Evolutionary conservation across 2,797 vertebrate genomes (phyloP).

Genomic region (Synaphobranchus kaupii): DNA sequence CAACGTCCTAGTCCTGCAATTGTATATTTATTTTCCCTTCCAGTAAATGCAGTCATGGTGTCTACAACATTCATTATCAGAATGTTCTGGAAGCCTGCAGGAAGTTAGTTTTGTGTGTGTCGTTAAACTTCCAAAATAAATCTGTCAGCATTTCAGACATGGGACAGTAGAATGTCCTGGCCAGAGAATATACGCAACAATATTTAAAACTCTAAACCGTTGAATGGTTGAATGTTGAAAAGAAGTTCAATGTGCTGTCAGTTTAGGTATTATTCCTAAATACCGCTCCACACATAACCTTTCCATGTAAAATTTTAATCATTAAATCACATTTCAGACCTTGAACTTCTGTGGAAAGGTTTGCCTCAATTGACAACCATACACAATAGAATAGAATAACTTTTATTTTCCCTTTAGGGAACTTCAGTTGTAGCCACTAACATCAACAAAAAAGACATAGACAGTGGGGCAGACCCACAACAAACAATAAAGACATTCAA

Average conservation of each 20-base stretch:
- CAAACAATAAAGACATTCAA: no score
- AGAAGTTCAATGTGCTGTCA: neutral
- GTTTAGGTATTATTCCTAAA: constrained; percentile 18
- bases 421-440: no score
- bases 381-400: no score
- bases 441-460: no score
- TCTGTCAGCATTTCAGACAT: constrained; percentile 9
- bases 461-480: no score
- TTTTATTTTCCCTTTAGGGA: no score
- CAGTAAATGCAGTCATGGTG: neutral
- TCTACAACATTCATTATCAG: neutral
- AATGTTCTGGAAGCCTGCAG: neutral
- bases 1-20: neutral
- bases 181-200: neutral
- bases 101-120: neutral
- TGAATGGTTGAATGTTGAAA: neutral
- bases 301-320: neutral
- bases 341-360: neutral
- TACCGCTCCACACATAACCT: neutral
- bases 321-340: constrained; percentile 18
- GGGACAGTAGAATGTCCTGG: neutral
- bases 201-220: constrained; percentile 21
- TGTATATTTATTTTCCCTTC: neutral
- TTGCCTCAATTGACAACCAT: neutral
- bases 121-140: neutral